Conservation (phyloP, 2,888 invertebrate genomes). For the Tridacna gigas region DNA sequence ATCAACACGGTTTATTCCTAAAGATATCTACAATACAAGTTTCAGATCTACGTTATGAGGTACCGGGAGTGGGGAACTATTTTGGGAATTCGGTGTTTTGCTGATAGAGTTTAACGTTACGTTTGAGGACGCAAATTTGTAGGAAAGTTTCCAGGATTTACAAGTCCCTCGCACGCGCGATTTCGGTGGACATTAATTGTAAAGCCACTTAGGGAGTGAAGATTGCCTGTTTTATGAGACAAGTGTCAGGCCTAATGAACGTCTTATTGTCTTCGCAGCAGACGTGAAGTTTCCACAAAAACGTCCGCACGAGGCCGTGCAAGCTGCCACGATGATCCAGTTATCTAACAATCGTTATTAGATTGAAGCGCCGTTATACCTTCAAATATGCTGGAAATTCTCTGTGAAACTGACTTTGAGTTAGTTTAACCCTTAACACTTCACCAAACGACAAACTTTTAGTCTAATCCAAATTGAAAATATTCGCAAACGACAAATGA, state of each 20-base stretch:
- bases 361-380: conserved; percentile 4
- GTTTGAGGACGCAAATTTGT: conserved; percentile 48
- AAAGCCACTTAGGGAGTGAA: conserved; percentile 61
- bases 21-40: too few species aligned
- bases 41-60: too few species aligned
- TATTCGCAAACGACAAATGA: too few species aligned
- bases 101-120: conserved; percentile 62
- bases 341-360: conserved; percentile 21
- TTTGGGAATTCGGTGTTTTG: conserved; percentile 61
- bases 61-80: conserved; percentile 22
- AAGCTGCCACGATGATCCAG: conserved; percentile 5
- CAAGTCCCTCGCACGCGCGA: conserved; percentile 62
- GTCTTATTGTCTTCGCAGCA: conserved; percentile 54
- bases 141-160: conserved; percentile 56
- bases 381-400: conserved; percentile 4
- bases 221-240: conserved; percentile 64
- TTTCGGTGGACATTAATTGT: conserved; percentile 65
- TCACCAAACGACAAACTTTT: too few species aligned
- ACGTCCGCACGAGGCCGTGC: conserved; percentile 16
- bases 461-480: too few species aligned
- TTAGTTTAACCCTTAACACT: too few species aligned
- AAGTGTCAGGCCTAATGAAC: conserved; percentile 62
- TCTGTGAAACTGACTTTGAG: too few species aligned
- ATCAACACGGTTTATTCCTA: too few species aligned
- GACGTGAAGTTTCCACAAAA: conserved; percentile 8